A percentile compares a stretch with the other conserved stretches of the same genome.
Conservation (phyloP, 2,888 invertebrate species). For the Smittia aterrima region DNA sequence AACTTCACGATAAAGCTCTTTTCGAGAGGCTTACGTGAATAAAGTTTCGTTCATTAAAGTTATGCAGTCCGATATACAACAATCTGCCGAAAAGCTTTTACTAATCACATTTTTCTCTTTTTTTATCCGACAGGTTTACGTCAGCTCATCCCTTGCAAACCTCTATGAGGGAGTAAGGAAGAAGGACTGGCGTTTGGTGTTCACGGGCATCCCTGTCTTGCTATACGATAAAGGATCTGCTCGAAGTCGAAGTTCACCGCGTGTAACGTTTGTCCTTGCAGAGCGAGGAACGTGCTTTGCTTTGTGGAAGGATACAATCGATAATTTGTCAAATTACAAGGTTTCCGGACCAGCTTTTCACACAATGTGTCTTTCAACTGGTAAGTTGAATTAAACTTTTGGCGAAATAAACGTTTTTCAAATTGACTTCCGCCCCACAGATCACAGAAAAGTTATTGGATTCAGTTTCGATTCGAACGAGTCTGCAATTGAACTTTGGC, state of each 20-base stretch:
- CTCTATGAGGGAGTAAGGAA: constrained; percentile 54
- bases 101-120: neutral
- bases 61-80: neutral
- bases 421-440: constrained; percentile 46
- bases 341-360: constrained; percentile 66
- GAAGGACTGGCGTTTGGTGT: constrained; percentile 62
- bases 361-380: constrained; percentile 65
- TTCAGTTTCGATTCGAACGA: constrained; percentile 68
- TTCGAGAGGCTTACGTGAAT: neutral
- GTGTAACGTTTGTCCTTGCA: constrained; percentile 64
- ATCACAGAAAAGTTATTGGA: constrained; percentile 67
- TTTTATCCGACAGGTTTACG: constrained; percentile 58
- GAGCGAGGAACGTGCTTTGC: constrained; percentile 72
- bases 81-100: constrained; percentile 9
- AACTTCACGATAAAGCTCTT: neutral
- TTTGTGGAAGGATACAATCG: constrained; percentile 70
- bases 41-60: neutral
- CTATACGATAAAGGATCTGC: constrained; percentile 69
- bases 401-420: neutral
- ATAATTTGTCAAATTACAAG: constrained; percentile 67
- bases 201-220: constrained; percentile 69
- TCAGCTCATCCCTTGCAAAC: constrained; percentile 67
- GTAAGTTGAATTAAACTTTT: neutral
- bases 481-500: constrained; percentile 64
- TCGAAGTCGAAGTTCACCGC: constrained; percentile 61